These are phyloP conservation scores for Anadara kagoshimensis DNA, from an alignment of 1,140 invertebrate genomes.

Conservation along the genomic window DNA sequence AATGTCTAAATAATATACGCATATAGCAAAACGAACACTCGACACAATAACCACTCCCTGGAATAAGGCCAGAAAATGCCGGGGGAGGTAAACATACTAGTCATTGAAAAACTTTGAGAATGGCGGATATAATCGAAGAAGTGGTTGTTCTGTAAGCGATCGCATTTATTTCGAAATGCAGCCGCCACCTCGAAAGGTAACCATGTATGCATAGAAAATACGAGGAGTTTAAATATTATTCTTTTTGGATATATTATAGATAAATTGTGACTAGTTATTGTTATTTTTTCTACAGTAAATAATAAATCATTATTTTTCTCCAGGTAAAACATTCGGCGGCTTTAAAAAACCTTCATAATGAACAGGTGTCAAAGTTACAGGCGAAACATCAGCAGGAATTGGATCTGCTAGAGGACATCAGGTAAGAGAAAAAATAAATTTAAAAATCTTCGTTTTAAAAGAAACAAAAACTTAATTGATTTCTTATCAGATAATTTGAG, in stretches of 20 bases:
- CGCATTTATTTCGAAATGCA: conserved; percentile 36
- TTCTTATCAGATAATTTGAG: no score
- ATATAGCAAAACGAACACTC: no score
- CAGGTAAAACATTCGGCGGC: conserved; percentile 87
- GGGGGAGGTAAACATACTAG: no score
- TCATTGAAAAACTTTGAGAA: no score
- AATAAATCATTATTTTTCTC: conserved; percentile 36
- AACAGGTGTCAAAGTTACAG: conserved; percentile 93
- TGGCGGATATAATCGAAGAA: no score
- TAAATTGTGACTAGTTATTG: neutral
- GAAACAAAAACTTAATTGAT: no score
- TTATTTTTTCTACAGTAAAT: conserved; percentile 11
- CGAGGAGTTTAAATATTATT: neutral
- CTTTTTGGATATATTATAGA: neutral
- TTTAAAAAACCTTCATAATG: conserved; percentile 91
- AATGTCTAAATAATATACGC: no score
- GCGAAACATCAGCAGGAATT: conserved; percentile 97
- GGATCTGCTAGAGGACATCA: conserved; percentile 94
- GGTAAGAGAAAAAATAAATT: conserved; percentile 74
- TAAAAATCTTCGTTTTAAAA: neutral
- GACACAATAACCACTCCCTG: no score
- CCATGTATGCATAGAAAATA: neutral
- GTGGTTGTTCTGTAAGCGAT: no score
- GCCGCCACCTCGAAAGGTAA: conserved; percentile 67
- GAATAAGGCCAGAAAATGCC: no score